Evolutionary conservation across 2,797 vertebrate species (phyloP), one percentile per base, ranked within the genome.

Genomic region (Sebastes alutus): DNA sequence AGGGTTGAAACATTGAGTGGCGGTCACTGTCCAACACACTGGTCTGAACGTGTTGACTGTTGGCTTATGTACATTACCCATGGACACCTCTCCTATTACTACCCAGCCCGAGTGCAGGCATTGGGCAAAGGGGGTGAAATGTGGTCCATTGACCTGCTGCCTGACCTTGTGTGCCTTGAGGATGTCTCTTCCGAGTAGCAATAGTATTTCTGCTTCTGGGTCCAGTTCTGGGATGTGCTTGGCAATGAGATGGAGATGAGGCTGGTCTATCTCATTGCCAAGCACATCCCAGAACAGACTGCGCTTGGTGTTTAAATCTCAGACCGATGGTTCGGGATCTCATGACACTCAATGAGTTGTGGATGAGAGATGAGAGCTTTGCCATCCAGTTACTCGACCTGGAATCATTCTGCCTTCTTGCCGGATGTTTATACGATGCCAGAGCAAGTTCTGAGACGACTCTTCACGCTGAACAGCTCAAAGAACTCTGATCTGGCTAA

Each of bases 261-360:
- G 60, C 23, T 88, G 79, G 12, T 85, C 61, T 0, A 81, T 35
- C 33, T 35, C 33, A 12, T 12, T 35, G 11, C 11, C 33, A 35
- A 35, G 33, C 33, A 35, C 11, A 35, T 13, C 11, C 11, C 33
- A 35, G 33, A 35, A 35, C 33, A 10, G 11, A 78, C 62, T 30
- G 83, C 30, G 20, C 30, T 85, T 4, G 75, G 70, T 3, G 70
- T 88, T 59, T 72, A 81, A 10, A 88, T 89, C 8, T 90, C 85
- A 58, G 22, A 16, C 1, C 22, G 3, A 60, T 82, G 86, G 52
- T 78, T 85, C 1, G 27, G 29, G 13, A 90, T 86, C 1, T 85
- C 67, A 25, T 55, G 35, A 61, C 78, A 87, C 52, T 88, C 81
- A 20, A 82, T 59, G 16, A 88, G 80, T n/a, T 78, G 54, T 27